phyloP scores from a whole-genome alignment of 2,113 vertebrate species.

The Jacana jacana region DNA sequence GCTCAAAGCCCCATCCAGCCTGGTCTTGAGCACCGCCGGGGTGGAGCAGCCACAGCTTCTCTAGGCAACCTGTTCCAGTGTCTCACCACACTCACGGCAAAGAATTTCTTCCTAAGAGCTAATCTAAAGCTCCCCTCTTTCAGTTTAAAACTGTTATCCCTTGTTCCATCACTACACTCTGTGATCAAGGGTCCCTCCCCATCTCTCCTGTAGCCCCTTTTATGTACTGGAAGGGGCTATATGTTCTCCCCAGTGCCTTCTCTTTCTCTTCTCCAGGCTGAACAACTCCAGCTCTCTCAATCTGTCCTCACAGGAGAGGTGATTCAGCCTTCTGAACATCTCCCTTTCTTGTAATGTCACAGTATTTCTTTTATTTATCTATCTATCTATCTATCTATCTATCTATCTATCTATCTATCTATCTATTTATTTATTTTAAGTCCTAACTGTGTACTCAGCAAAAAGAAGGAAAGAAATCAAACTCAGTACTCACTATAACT shows the following conservation, averaged over 20 bases:
- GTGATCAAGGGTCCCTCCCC: not conserved
- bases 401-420: too few relatives aligned
- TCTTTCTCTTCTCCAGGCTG: not conserved
- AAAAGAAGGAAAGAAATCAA: not conserved
- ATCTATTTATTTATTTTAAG: not conserved
- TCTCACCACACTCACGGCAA: not conserved
- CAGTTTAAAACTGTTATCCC: not conserved
- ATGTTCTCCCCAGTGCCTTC: not conserved
- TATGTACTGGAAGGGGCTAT: not conserved
- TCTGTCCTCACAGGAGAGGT: not conserved
- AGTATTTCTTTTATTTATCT: not conserved
- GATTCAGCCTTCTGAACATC: not conserved
- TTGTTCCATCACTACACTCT: not conserved
- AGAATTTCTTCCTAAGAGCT: not conserved
- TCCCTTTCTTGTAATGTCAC: not conserved
- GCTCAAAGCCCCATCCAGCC: not conserved
- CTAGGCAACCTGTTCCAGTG: not conserved
- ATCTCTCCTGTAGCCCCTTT: not conserved
- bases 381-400: too few relatives aligned
- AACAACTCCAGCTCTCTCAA: not conserved
- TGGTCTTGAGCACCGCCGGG: not conserved
- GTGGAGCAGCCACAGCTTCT: not conserved
- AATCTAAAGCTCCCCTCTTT: not conserved
- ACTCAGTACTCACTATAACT: not conserved
- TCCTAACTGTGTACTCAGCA: not conserved